phyloP scores from a whole-genome alignment of 2,113 vertebrate genomes.

The Vulpes lagopus region DNA sequence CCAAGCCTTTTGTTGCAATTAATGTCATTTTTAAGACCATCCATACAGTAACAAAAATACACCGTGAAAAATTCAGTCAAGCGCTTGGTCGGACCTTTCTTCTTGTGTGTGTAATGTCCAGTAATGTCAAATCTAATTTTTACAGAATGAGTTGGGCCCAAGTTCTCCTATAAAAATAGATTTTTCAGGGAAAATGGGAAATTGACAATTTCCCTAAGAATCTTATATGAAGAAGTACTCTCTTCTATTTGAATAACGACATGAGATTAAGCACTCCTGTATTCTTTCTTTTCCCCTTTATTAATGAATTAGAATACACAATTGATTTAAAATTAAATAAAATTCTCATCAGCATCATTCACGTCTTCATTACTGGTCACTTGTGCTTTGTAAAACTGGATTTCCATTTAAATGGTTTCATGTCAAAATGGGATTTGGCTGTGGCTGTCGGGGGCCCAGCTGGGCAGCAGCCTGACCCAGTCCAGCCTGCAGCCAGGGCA shows the following conservation, averaged over 20 bases:
- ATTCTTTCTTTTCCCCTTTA: slow-evolving; percentile 74
- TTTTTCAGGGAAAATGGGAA: slow-evolving; percentile 80
- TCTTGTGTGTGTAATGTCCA: slow-evolving; percentile 62
- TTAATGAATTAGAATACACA: slow-evolving; percentile 82
- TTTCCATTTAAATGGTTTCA: slow-evolving; percentile 76
- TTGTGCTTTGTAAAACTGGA: slow-evolving; percentile 72
- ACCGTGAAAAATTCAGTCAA: slow-evolving; percentile 45
- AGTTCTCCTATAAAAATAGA: slow-evolving; percentile 75
- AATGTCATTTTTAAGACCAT: slow-evolving; percentile 52
- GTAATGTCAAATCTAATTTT: slow-evolving; percentile 79
- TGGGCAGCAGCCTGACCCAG: background rate
- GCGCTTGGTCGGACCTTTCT: background rate
- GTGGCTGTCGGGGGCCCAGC: background rate
- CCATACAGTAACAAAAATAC: background rate
- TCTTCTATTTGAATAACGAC: slow-evolving; percentile 69
- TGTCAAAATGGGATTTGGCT: slow-evolving; percentile 69
- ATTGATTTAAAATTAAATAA: slow-evolving; percentile 84
- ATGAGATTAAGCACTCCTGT: slow-evolving; percentile 75
- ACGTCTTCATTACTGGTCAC: slow-evolving; percentile 77
- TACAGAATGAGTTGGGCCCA: slow-evolving; percentile 45
- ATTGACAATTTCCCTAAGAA: slow-evolving; percentile 81
- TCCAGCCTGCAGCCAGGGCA: background rate
- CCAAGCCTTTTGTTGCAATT: background rate
- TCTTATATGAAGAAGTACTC: slow-evolving; percentile 66
- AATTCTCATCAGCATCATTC: slow-evolving; percentile 82